Conservation (phyloP, 37 sponge, comb jelly and placozoan genomes). For the Ianthella basta region DNA sequence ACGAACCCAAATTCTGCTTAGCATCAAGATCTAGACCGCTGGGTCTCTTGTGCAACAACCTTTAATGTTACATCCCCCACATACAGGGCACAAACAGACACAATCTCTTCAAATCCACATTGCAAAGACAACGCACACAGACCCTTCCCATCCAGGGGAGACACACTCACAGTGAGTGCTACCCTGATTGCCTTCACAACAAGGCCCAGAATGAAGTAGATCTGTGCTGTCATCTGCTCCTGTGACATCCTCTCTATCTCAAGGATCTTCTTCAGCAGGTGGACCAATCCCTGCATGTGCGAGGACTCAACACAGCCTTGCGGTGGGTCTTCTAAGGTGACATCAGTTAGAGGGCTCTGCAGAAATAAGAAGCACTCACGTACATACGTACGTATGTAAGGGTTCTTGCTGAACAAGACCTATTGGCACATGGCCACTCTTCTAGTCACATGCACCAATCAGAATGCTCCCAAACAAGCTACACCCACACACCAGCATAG, state of each 20-base stretch:
- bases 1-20: too few relatives aligned
- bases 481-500: not conserved
- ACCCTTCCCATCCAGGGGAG: not conserved
- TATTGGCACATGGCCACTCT: too few relatives aligned
- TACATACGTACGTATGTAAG: too few relatives aligned
- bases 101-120: too few relatives aligned
- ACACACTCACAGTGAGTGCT: not conserved
- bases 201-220: conserved; percentile 1
- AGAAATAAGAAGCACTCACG: not conserved
- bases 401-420: too few relatives aligned
- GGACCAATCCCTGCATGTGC: not conserved
- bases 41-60: too few relatives aligned
- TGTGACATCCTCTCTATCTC: not conserved
- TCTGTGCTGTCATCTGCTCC: not conserved
- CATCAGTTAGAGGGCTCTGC: not conserved
- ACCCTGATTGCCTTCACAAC: conserved; percentile 12
- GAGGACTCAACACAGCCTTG: not conserved
- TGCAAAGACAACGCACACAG: not conserved
- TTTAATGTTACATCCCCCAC: too few relatives aligned
- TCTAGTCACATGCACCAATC: too few relatives aligned
- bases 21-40: too few relatives aligned
- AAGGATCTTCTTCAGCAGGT: not conserved
- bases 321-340: not conserved
- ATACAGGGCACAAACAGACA: too few relatives aligned
- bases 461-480: too few relatives aligned